phyloP scores from a whole-genome alignment of 2,888 invertebrate species.

The Cataglyphis albicans region DNA sequence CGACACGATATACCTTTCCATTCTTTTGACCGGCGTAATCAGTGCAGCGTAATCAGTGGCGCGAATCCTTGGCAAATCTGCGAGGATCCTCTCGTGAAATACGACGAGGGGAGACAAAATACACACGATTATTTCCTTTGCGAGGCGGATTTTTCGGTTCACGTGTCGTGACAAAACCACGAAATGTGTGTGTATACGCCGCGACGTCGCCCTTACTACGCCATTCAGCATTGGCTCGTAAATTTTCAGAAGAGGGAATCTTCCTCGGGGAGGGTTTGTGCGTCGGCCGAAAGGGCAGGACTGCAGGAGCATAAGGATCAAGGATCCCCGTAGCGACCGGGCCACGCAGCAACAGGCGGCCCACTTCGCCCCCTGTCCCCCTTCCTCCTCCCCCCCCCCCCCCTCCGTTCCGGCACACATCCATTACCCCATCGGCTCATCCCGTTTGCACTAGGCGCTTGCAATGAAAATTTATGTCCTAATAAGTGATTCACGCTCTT shows the following conservation, averaged over 20 bases:
- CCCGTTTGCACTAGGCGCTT: conserved; percentile 77
- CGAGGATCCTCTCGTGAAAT: conserved; percentile 45
- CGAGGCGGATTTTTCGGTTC: conserved; percentile 63
- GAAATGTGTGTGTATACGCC: conserved; percentile 65
- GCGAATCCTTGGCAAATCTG: not conserved
- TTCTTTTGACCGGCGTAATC: not conserved
- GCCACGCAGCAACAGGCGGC: conserved; percentile 84
- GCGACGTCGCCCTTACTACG: conserved; percentile 53
- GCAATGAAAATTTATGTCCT: conserved; percentile 83
- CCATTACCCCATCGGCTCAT: conserved; percentile 79
- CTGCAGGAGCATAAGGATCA: conserved; percentile 81
- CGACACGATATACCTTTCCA: not conserved
- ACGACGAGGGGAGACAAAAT: conserved; percentile 51
- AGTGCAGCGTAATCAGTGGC: not conserved
- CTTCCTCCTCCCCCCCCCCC: conserved; percentile 65
- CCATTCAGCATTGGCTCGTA: conserved; percentile 80
- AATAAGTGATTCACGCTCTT: conserved; percentile 75
- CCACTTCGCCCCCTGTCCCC: conserved; percentile 74
- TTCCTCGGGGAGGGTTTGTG: conserved; percentile 79
- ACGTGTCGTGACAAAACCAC: conserved; percentile 75
- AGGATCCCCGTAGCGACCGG: conserved; percentile 82
- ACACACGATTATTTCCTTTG: conserved; percentile 64
- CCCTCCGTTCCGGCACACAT: conserved; percentile 76
- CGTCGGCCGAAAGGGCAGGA: conserved; percentile 72
- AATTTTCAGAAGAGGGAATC: conserved; percentile 81